Evolutionary conservation across 2,113 vertebrate species (phyloP), one percentile per base, ranked within the genome.

Genomic region (Coreoperca whiteheadi): DNA sequence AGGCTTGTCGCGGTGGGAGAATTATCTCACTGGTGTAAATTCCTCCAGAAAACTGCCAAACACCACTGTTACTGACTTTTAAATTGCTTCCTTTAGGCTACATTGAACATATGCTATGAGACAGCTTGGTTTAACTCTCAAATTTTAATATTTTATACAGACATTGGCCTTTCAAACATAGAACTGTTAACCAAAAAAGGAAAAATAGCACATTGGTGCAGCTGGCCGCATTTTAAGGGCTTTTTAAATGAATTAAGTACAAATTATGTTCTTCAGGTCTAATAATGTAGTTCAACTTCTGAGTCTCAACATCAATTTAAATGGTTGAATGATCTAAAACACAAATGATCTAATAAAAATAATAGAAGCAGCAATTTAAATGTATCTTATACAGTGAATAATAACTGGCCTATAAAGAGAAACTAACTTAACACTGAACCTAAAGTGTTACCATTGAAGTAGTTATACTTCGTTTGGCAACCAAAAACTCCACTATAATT

Each of bases 1-100:
- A 73, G 80, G 65, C 39, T 65, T 75, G 77, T 77, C n/a, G 46
- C 73, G 23, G 64, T 68, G 74, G 60, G 71, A 74, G 80, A 65
- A 80, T 73, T 37, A 84, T 82, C 70, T 84, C 72, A 81, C 76
- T 69, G 34, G 85, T 81, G 23, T 85, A 60, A 85, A 69, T 75
- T 87, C 72, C 72, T 82, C 59, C 72, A 54, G 32, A 83, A 76
- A 71, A 43, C 61, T 77, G 75, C 81, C 79, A 85, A 87, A 85
- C 65, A 83, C 59, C 30, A 46, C 65, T 46, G 61, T 74, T 63
- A 73, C 34, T 68, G 46, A 74, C 59, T 77, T 88, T 74, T 79
- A 80, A 70, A 84, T 82, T 80, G 51, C 72, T 84, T 87, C 51
- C 34, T 86, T 81, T 54, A 81, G 75, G 82, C 70, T 64, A 60